A percentile compares a stretch with the other conserved stretches of the same genome.
phyloP scores from a whole-genome alignment of 2,888 invertebrate species.

The Oscheius sp. region DNA sequence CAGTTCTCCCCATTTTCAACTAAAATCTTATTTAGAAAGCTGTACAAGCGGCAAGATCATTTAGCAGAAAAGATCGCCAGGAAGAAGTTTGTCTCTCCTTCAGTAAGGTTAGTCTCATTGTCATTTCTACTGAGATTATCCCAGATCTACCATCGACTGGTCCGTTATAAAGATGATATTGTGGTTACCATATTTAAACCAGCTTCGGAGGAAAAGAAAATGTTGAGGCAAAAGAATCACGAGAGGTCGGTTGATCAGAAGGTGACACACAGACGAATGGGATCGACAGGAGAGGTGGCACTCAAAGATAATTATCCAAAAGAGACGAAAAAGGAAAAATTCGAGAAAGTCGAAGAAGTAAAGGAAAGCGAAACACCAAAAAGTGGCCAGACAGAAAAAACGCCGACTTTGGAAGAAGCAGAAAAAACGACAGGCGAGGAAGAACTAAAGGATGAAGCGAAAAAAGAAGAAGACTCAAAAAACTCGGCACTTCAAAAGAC shows the following conservation, averaged over 20 bases:
- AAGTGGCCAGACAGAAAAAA: neutral
- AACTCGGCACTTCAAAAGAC: slow-evolving; percentile 3
- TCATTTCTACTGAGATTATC: neutral
- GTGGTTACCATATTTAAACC: slow-evolving; percentile 55
- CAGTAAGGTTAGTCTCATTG: slow-evolving; percentile 43
- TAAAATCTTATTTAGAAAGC: slow-evolving; percentile 23
- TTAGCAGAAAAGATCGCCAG: slow-evolving; percentile 18
- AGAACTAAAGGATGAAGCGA: slow-evolving; percentile 11
- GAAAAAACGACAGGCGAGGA: slow-evolving; percentile 26
- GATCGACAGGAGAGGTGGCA: slow-evolving; percentile 1
- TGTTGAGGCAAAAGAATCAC: too few species aligned
- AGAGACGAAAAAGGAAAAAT: neutral
- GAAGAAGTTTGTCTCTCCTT: slow-evolving; percentile 48
- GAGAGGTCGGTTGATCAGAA: neutral
- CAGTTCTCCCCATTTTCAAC: neutral
- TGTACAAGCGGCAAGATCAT: slow-evolving; percentile 65
- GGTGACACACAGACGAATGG: neutral
- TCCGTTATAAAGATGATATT: slow-evolving; percentile 45
- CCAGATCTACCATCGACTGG: slow-evolving; percentile 65
- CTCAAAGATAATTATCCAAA: neutral
- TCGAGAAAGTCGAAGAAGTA: slow-evolving; percentile 9
- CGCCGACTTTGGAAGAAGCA: neutral
- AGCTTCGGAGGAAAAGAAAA: slow-evolving; percentile 14
- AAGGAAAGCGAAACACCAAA: slow-evolving; percentile 14
- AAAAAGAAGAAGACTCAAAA: neutral